Evolutionary conservation across 2,888 invertebrate species (phyloP), one percentile per base, ranked within the genome.

Genomic region (Hipparchia sbordonii): DNA sequence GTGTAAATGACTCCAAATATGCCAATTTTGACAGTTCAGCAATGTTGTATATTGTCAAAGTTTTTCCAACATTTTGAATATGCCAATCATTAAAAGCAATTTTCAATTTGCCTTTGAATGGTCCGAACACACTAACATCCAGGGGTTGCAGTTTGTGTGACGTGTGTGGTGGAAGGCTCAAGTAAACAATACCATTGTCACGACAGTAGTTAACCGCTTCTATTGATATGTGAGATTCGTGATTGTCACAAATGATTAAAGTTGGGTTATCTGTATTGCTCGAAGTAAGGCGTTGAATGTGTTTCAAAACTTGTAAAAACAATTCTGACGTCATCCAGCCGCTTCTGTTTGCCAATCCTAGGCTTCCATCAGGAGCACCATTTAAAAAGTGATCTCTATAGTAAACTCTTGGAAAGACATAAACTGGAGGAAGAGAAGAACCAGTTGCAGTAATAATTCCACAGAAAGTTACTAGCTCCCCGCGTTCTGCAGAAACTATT

Each of bases 401-500:
- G 9, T 9, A 10, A 10, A 52, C 52, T 52, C 52, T 52, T 52
- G 52, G 52, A 52, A 52, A 52, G 52, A 52, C 52, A 52, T 46
- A 46, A 52, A 52, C 52, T 52, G 52, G 8, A 52, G 52, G 52
- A 52, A 52, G 52, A 52, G 52, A 52, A 52, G 52, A 52, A 52
- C 52, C 52, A 52, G 52, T 52, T 9, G 52, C 52, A 52, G 52
- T 52, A 52, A 52, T 52, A 52, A 52, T 52, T 9, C 52, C 52
- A 52, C 52, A 52, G 52, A 52, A 52, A 52, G 52, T 78, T 78
- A 71, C 73, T 52, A 52, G 10, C 52, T 52, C 52, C 10, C 52
- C 52, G 52, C 52, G 52, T 52, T 57, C 66, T 52, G 65, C 54
- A 52, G 66, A 52, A 51, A 69, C 68, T 60, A 69, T 61, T 69